These are phyloP conservation scores for Ageneiosus marmoratus DNA, from an alignment of 2,113 vertebrate species.

Conservation along the genomic window DNA sequence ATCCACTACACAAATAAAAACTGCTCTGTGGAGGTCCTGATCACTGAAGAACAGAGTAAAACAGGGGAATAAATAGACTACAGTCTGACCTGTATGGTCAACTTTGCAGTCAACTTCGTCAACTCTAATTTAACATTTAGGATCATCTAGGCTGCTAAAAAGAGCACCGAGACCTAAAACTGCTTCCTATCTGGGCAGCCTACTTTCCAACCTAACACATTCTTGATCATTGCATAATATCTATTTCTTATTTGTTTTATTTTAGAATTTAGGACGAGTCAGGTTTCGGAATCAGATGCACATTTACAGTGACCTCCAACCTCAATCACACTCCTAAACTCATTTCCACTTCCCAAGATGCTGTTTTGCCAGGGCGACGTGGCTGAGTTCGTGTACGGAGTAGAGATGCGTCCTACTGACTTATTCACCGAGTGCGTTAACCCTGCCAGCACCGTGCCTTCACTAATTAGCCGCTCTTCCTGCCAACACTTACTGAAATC, in stretches of 20 bases:
- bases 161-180: not conserved
- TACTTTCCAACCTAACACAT: not conserved
- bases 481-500: constrained; percentile 71
- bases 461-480: constrained; percentile 73
- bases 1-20: no score
- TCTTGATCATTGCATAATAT: not conserved
- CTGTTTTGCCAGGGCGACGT: constrained; percentile 47
- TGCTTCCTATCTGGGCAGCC: not conserved
- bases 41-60: no score
- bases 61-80: no score
- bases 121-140: not conserved
- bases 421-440: constrained; percentile 76
- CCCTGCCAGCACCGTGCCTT: constrained; percentile 73
- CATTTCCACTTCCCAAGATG: not conserved
- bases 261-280: not conserved
- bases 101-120: no score
- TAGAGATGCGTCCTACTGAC: constrained; percentile 62
- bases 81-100: no score
- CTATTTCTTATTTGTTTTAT: not conserved
- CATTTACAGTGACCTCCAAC: not conserved
- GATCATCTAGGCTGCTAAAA: not conserved
- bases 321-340: not conserved
- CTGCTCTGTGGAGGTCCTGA: no score
- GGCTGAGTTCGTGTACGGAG: constrained; percentile 59
- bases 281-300: not conserved